Conservation (phyloP, 2,888 invertebrate species). For the Tenthredo mesomela region DNA sequence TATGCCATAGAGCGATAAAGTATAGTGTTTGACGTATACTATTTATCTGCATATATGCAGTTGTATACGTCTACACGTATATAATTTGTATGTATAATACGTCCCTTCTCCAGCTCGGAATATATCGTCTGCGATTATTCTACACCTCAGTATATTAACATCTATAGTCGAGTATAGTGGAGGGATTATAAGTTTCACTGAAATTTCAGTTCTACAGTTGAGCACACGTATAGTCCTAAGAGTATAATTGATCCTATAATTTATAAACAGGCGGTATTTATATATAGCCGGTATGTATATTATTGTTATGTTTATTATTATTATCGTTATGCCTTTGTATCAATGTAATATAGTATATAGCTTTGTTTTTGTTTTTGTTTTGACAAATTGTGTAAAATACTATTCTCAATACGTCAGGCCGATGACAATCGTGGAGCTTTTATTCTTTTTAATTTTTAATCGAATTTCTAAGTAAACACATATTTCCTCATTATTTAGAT, state of each 20-base stretch:
- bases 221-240: neutral
- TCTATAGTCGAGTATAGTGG: neutral
- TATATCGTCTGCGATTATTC: neutral
- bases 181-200: neutral
- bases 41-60: too few species aligned
- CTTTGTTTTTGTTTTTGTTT: too few species aligned
- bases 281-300: constrained; percentile 3
- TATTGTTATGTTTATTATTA: neutral
- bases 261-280: neutral
- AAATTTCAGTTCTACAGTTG: neutral
- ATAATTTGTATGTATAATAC: neutral
- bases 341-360: too few species aligned
- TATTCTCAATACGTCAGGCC: too few species aligned
- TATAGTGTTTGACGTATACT: neutral
- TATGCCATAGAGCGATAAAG: neutral
- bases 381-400: too few species aligned
- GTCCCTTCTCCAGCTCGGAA: neutral
- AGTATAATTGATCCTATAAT: neutral
- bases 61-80: neutral
- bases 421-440: too few species aligned
- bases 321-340: too few species aligned
- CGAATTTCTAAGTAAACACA: too few species aligned
- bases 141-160: neutral
- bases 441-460: too few species aligned
- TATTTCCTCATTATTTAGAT: too few species aligned